Percentiles rank a stretch among this genome's conserved stretches.
Conservation (phyloP, 2,113 vertebrate genomes). For the Panurus biarmicus region DNA sequence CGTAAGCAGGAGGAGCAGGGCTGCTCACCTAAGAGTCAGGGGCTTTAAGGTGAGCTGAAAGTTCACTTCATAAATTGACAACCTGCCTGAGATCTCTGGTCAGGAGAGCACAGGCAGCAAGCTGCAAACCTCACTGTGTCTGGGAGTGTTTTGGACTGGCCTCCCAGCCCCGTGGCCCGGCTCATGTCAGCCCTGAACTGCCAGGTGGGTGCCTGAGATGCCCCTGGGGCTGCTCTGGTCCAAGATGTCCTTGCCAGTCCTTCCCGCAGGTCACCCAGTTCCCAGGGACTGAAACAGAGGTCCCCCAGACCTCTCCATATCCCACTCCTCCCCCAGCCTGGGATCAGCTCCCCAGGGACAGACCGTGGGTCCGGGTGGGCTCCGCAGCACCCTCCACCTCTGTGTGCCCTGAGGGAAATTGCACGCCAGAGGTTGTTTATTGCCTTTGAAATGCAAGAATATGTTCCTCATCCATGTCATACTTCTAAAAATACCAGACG, state of each 20-base stretch:
- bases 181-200: background rate
- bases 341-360: background rate
- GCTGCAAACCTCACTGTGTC: background rate
- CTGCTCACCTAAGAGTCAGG: background rate
- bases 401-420: accelerated
- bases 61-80: background rate
- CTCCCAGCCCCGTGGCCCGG: background rate
- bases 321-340: accelerated
- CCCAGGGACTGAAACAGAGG: no score
- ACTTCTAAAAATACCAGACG: background rate
- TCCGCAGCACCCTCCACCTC: accelerated
- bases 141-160: background rate
- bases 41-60: slow-evolving; percentile 38
- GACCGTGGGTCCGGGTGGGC: accelerated
- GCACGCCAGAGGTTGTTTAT: background rate
- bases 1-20: background rate
- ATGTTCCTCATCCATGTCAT: background rate
- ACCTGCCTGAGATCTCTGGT: background rate
- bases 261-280: background rate
- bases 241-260: accelerated
- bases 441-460: background rate
- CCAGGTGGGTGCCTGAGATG: accelerated
- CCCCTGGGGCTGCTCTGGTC: background rate
- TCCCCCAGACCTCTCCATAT: background rate
- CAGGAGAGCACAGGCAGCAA: background rate